Base-by-base conservation (phyloP, 1,140 invertebrate species). In the Drosophila arizonae region DNA sequence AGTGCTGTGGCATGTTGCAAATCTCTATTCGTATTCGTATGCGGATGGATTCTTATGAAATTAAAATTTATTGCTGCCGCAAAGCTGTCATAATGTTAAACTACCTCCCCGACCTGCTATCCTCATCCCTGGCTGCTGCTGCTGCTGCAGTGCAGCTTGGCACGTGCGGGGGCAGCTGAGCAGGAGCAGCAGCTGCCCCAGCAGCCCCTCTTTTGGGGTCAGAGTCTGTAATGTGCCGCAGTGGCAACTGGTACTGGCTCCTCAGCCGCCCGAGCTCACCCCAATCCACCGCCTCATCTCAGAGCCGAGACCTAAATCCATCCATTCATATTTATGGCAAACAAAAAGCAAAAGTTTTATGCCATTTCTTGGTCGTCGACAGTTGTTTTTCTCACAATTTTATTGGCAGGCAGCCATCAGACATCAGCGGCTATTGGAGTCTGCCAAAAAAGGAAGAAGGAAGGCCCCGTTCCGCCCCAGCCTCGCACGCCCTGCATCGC, bases 11-110 rank as follows among this genome's bases (percentile, higher is more conserved):
- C 36, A 39, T 80, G 75, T 71, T 67, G 36, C 74, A 74, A 71
- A 81, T 78, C 76, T 78, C 33, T 61, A 76, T 79, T 68, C 79
- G 58, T 72, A 24, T 24, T 24, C 79, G 58, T 72, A 79, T 82
- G 79, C 80, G 62, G 72, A 75, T 79, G 79, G 65, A 76, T 76
- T 82, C 78, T 66, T 61, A 71, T 61, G 65, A 82, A 82, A 82
- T 82, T 82, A 79, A 84, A 82, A 82, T 82, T 82, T 82, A 82
- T 82, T 84, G 76, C 80, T 74, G 77, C 62, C 78, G 80, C 80
- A 84, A 79, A 82, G 80, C 60, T 70, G 60, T 67, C 70, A 68
- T 68, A 72, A 67, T 72, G 64, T 70, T 63, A 54, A 70, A 52
- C 48, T 28, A 10, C 30, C 36, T 3, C n/a, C 15, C 36, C 36